These are phyloP conservation scores for Carduelis carduelis DNA, from an alignment of 2,797 vertebrate genomes.

Conservation along the genomic window DNA sequence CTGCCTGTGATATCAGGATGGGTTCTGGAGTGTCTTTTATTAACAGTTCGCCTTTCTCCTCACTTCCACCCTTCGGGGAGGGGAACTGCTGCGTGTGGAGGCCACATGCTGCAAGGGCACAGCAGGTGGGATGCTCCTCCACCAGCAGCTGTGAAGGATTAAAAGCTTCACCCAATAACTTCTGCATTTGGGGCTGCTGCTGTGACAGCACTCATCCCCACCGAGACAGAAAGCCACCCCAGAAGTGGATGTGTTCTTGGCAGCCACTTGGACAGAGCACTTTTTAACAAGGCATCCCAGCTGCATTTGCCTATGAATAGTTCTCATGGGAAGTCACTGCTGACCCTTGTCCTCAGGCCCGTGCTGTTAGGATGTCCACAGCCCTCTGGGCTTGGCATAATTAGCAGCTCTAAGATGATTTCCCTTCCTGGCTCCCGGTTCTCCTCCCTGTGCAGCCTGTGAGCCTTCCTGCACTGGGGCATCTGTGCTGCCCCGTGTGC, in stretches of 20 bases:
- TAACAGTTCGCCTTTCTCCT: neutral
- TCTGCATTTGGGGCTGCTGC: neutral
- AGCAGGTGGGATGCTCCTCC: neutral
- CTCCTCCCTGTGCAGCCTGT: fast-evolving
- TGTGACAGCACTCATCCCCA: neutral
- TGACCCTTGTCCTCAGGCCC: slow-evolving; percentile 2
- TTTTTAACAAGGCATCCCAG: neutral
- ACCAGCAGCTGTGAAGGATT: neutral
- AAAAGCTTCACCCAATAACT: neutral
- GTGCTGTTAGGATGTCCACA: slow-evolving; percentile 21
- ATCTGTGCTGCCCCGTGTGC: fast-evolving
- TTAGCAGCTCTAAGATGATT: neutral
- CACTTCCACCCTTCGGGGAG: neutral
- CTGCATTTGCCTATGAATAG: slow-evolving; percentile 48
- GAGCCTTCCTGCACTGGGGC: neutral
- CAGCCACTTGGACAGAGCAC: neutral
- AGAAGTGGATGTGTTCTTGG: slow-evolving; percentile 10
- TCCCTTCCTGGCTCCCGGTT: neutral
- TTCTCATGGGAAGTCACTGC: neutral
- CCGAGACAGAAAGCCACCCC: neutral
- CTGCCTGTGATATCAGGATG: neutral
- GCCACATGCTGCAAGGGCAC: neutral
- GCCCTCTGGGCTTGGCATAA: neutral
- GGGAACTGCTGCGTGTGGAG: neutral
- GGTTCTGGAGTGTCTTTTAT: neutral